Percentiles rank a stretch among this genome's conserved stretches.
These are phyloP conservation scores for Cololabis saira DNA, from an alignment of 2,113 vertebrate species.

Conservation along the genomic window DNA sequence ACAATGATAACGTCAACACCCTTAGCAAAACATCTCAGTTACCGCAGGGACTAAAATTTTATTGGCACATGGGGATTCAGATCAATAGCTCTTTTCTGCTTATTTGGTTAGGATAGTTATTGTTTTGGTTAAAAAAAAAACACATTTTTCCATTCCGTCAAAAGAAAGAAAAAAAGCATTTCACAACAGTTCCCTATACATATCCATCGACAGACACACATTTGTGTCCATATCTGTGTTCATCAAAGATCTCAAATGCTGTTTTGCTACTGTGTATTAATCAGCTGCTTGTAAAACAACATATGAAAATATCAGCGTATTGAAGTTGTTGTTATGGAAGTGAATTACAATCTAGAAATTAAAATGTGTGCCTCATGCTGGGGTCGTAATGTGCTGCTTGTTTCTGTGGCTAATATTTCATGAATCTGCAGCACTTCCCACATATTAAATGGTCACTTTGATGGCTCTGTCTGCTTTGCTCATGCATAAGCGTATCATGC, in stretches of 20 bases:
- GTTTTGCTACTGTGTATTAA: constrained; percentile 58
- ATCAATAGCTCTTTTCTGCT: constrained; percentile 93
- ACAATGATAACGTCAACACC: constrained; percentile 70
- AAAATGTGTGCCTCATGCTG: constrained; percentile 66
- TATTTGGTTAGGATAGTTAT: constrained; percentile 85
- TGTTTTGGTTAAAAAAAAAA: constrained; percentile 47
- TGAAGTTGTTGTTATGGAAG: constrained; percentile 67
- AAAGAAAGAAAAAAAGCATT: constrained; percentile 20
- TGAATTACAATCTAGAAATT: constrained; percentile 67
- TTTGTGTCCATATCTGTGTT: constrained; percentile 41
- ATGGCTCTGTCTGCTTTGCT: constrained; percentile 56
- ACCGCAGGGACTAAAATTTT: constrained; percentile 63
- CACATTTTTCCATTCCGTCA: constrained; percentile 16
- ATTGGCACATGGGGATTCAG: constrained; percentile 86
- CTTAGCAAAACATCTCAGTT: constrained; percentile 27
- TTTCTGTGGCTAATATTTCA: constrained; percentile 63
- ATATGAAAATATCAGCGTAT: constrained; percentile 63
- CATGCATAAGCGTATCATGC: constrained; percentile 68
- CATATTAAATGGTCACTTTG: constrained; percentile 75
- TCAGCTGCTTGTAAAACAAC: constrained; percentile 59
- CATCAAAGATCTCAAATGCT: constrained; percentile 37
- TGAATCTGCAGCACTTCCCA: constrained; percentile 60
- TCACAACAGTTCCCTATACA: constrained; percentile 1
- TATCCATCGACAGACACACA: constrained; percentile 14
- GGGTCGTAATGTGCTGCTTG: constrained; percentile 59